Evolutionary conservation across 2,888 invertebrate genomes (phyloP), one percentile per base, ranked within the genome.

Genomic region (Drosophila tripunctata): DNA sequence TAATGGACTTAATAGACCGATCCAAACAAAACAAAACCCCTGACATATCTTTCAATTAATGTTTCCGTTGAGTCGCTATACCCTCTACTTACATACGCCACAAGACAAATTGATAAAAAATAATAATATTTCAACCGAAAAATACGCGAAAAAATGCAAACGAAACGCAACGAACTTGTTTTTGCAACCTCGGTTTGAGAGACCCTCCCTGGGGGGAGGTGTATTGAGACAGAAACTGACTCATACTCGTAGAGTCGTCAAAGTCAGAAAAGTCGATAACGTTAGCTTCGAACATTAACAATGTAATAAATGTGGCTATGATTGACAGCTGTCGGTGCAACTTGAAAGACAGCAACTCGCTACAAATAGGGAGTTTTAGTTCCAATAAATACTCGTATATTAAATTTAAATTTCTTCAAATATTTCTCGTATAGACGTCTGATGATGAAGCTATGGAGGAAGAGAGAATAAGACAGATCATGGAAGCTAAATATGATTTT

Each of bases 401-500:
- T n/a, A n/a, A n/a, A n/a, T n/a, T n/a, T n/a, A n/a, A n/a, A n/a
- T n/a, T n/a, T n/a, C n/a, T n/a, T 27, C 27, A n/a, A 38, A 15
- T 21, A 14, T 30, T 30, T 38, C 6, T 2, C 12, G 0, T 22
- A 5, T 15, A 8, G 36, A 19, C 56, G 30, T 0, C 8, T 0
- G 48, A 75, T 44, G 60, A 68, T 0, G 72, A 61, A 0, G 58
- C 56, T 1, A n/a, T n/a, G n/a, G 85, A 81, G 4, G 67, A 57
- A 4, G 17, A 15, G 3, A n/a, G 76, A 78, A 0, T 72, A 62
- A 38, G 81, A 73, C 6, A 83, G 81, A 33, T n/a, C n/a, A 7
- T 78, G 1, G 87, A 89, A 56, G 68, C 66, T 2, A 48, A 92
- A 44, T 93, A 93, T 70, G 36, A 85, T 0, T 93, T 93, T 77